phyloP scores from a whole-genome alignment of 1,140 invertebrate species.

The Sitobion miscanthi region DNA sequence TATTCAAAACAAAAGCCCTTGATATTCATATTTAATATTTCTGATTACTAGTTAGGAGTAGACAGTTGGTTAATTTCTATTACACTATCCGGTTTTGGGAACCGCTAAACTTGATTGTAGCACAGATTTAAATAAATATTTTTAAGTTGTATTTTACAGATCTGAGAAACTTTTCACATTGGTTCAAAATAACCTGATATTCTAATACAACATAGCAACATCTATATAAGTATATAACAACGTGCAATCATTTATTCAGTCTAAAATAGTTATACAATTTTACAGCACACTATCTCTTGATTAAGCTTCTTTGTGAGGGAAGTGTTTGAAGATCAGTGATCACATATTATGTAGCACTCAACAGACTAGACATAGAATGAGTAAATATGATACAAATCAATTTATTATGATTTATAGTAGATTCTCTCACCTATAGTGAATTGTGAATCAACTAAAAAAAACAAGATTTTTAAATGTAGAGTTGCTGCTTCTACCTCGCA shows the following conservation, averaged over 20 bases:
- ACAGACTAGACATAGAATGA: too few relatives aligned
- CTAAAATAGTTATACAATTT: not conserved
- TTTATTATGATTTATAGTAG: not conserved
- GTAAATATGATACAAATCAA: not conserved
- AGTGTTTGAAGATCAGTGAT: not conserved
- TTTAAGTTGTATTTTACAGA: too few relatives aligned
- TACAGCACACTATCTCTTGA: not conserved
- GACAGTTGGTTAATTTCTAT: not conserved
- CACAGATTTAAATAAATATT: too few relatives aligned
- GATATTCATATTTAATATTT: too few relatives aligned
- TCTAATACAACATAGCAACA: too few relatives aligned
- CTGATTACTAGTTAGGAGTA: not conserved
- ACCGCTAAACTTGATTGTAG: too few relatives aligned
- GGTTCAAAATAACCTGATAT: too few relatives aligned
- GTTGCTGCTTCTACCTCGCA: not conserved
- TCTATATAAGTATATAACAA: too few relatives aligned
- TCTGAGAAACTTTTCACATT: too few relatives aligned
- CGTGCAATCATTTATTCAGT: not conserved
- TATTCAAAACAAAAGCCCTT: too few relatives aligned
- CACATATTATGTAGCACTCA: too few relatives aligned
- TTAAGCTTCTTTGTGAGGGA: not conserved
- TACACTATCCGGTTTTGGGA: not conserved
- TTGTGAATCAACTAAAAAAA: not conserved
- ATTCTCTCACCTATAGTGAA: not conserved
- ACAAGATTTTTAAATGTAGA: too few relatives aligned